Percentiles rank a stretch among this genome's conserved stretches.
These are phyloP conservation scores for Battus philenor DNA, from an alignment of 1,140 invertebrate species.

Conservation along the genomic window DNA sequence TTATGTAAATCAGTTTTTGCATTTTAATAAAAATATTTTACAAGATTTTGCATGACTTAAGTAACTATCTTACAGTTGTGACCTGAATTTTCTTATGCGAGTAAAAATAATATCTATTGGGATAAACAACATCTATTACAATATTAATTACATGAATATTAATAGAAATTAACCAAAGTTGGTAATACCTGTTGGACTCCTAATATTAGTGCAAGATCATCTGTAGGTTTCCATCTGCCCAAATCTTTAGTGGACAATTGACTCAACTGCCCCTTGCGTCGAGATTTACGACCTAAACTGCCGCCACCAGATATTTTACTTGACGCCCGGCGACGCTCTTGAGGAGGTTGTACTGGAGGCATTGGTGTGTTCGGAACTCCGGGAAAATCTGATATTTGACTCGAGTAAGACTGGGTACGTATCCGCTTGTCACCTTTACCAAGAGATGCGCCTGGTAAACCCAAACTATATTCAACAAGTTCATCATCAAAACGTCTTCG, in stretches of 20 bases:
- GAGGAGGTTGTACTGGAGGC: slow-evolving; percentile 48
- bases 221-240: slow-evolving; percentile 97
- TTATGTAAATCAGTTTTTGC: too few species aligned
- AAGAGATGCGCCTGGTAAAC: slow-evolving; percentile 79
- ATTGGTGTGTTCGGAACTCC: slow-evolving; percentile 65
- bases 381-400: slow-evolving; percentile 74
- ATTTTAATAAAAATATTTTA: too few species aligned
- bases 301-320: slow-evolving; percentile 59
- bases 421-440: slow-evolving; percentile 73
- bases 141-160: too few species aligned
- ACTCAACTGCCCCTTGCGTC: slow-evolving; percentile 79
- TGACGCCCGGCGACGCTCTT: slow-evolving; percentile 39
- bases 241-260: slow-evolving; percentile 88
- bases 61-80: too few species aligned
- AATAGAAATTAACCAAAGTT: too few species aligned
- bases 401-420: slow-evolving; percentile 77
- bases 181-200: slow-evolving; percentile 94
- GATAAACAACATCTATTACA: too few species aligned
- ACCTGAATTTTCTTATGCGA: too few species aligned
- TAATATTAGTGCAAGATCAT: slow-evolving; percentile 95
- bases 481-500: slow-evolving; percentile 98
- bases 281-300: slow-evolving; percentile 62
- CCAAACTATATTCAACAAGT: slow-evolving; percentile 91
- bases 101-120: too few species aligned
- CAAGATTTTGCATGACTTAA: too few species aligned